These are phyloP conservation scores for Perodicticus potto DNA, from an alignment of 2,797 vertebrate species.

Conservation along the genomic window DNA sequence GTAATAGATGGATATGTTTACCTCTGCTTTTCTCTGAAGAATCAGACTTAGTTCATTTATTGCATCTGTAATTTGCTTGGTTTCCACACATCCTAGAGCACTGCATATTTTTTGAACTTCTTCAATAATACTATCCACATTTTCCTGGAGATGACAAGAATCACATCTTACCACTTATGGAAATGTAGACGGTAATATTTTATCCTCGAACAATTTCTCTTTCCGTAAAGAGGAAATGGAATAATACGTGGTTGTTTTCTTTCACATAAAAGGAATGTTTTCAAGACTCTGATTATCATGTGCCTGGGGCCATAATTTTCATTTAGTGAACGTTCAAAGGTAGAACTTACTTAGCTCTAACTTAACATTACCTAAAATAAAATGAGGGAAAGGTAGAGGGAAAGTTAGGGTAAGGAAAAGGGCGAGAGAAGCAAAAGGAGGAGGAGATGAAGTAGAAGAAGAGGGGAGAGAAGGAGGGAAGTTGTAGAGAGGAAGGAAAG, in stretches of 20 bases:
- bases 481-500: not conserved
- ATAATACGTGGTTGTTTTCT: not conserved
- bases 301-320: not conserved
- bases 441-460: not conserved
- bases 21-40: slow-evolving; percentile 75
- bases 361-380: not conserved
- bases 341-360: not conserved
- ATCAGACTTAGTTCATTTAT: slow-evolving; percentile 74
- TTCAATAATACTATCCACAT: slow-evolving; percentile 74
- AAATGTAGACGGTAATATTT: not conserved
- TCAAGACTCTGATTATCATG: not conserved
- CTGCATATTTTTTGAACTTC: slow-evolving; percentile 86
- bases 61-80: slow-evolving; percentile 83
- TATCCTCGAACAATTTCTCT: not conserved
- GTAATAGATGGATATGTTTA: slow-evolving; percentile 72
- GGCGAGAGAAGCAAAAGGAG: not conserved
- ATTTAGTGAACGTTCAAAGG: not conserved
- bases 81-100: slow-evolving; percentile 86
- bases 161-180: not conserved
- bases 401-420: not conserved
- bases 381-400: not conserved
- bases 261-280: not conserved
- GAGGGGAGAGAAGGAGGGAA: not conserved
- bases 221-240: not conserved
- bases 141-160: slow-evolving; percentile 72